A percentile compares a stretch with the other conserved stretches of the same genome.
phyloP scores from a whole-genome alignment of 2,888 invertebrate genomes.

The Scelioninae gen. 2 region DNA sequence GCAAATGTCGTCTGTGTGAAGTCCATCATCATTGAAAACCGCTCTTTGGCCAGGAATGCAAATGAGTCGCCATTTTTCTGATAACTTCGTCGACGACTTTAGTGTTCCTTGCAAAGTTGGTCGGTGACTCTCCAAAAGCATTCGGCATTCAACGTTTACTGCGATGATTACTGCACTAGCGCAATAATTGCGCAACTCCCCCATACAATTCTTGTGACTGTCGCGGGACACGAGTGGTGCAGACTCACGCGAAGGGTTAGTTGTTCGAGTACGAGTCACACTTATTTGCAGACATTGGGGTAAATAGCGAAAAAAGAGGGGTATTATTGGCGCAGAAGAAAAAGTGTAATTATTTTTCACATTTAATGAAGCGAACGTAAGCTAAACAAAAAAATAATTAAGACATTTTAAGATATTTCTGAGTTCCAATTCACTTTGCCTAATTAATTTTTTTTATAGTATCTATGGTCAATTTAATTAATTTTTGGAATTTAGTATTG shows the following conservation, averaged over 20 bases:
- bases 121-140: conserved; percentile 52
- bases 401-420: too few species aligned
- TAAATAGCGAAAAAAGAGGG: conserved; percentile 42
- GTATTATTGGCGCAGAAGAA: conserved; percentile 28
- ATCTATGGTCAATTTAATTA: too few species aligned
- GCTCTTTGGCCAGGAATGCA: conserved; percentile 21
- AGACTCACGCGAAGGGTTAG: conserved; percentile 51
- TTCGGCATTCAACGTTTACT: conserved; percentile 64
- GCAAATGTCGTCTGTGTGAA: not conserved
- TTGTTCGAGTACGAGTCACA: conserved; percentile 43
- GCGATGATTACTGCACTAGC: conserved; percentile 71
- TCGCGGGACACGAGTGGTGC: conserved; percentile 50
- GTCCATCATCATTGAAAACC: conserved; percentile 12
- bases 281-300: conserved; percentile 57
- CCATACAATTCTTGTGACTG: conserved; percentile 64
- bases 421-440: too few species aligned
- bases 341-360: not conserved
- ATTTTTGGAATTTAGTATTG: too few species aligned
- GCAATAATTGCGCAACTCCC: conserved; percentile 74
- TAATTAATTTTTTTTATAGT: too few species aligned
- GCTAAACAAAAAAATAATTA: not conserved
- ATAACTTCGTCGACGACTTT: conserved; percentile 40
- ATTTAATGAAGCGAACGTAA: not conserved
- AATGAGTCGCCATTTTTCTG: conserved; percentile 45
- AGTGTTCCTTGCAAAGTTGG: conserved; percentile 34